Conservation (phyloP, 1,140 invertebrate genomes). For the Drosophila watanabei region DNA sequence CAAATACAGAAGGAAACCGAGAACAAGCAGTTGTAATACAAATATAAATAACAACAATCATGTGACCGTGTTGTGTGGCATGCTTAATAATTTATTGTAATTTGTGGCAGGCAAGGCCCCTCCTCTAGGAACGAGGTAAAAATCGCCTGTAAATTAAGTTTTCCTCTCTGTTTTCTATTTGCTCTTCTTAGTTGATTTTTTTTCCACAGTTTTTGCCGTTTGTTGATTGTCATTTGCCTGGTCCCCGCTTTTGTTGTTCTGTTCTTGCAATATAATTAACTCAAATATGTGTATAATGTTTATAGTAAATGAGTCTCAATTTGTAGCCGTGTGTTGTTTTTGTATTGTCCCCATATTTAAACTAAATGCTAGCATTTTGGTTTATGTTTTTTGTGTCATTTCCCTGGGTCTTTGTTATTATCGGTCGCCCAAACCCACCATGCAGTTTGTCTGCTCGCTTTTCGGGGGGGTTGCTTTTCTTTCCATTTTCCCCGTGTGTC, state of each 20-base stretch:
- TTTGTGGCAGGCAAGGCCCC: conserved; percentile 53
- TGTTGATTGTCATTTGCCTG: conserved; percentile 53
- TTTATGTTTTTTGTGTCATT: conserved; percentile 51
- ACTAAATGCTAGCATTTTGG: conserved; percentile 64
- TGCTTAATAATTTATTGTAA: conserved; percentile 84
- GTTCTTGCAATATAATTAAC: conserved; percentile 78
- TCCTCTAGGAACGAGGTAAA: conserved; percentile 29
- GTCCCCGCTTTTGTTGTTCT: not conserved
- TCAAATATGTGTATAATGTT: conserved; percentile 80
- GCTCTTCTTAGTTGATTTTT: conserved; percentile 37
- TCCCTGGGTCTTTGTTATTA: conserved; percentile 53
- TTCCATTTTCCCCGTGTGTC: conserved; percentile 21
- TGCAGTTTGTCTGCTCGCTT: conserved; percentile 36
- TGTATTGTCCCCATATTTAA: conserved; percentile 67
- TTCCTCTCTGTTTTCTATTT: conserved; percentile 15
- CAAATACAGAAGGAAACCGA: conserved; percentile 19
- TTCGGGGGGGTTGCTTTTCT: conserved; percentile 48
- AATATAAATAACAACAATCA: conserved; percentile 71
- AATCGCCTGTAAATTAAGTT: conserved; percentile 67
- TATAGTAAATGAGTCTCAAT: conserved; percentile 69
- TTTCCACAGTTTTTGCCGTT: conserved; percentile 17
- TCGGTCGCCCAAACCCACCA: conserved; percentile 4
- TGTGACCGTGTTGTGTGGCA: conserved; percentile 63
- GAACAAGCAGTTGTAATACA: conserved; percentile 38
- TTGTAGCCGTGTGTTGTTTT: conserved; percentile 22